Conservation (phyloP, 2,797 vertebrate species). For the Okamejei kenojei region DNA sequence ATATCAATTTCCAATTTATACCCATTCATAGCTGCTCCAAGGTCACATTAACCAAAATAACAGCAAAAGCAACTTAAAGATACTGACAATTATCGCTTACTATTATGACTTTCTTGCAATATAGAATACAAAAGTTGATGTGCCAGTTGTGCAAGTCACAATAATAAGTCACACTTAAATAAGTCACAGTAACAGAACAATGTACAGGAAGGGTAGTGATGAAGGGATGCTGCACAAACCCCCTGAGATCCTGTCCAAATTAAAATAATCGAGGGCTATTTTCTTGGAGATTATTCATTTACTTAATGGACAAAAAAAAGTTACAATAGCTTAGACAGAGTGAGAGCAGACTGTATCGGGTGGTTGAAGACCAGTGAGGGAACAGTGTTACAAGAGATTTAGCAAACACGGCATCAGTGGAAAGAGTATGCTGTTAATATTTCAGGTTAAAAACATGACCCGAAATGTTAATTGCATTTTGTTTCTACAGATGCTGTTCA, state of each 20-base stretch:
- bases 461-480: too few species aligned
- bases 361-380: not conserved
- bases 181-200: not conserved
- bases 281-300: not conserved
- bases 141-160: not conserved
- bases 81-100: not conserved
- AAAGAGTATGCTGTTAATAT: too few species aligned
- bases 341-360: not conserved
- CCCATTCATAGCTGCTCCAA: not conserved
- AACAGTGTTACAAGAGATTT: not conserved
- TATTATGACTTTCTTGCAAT: not conserved
- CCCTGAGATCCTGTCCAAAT: too few species aligned
- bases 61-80: not conserved
- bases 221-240: not conserved
- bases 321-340: not conserved
- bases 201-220: not conserved
- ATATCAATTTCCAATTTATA: not conserved
- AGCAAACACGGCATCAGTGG: too few species aligned
- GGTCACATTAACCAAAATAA: not conserved
- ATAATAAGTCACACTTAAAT: too few species aligned
- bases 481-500: too few species aligned
- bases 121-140: not conserved
- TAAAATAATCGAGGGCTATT: too few species aligned
- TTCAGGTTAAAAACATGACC: too few species aligned
- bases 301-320: not conserved